Conservation (phyloP, 2,113 vertebrate genomes). For the Malurus cyaneus region DNA sequence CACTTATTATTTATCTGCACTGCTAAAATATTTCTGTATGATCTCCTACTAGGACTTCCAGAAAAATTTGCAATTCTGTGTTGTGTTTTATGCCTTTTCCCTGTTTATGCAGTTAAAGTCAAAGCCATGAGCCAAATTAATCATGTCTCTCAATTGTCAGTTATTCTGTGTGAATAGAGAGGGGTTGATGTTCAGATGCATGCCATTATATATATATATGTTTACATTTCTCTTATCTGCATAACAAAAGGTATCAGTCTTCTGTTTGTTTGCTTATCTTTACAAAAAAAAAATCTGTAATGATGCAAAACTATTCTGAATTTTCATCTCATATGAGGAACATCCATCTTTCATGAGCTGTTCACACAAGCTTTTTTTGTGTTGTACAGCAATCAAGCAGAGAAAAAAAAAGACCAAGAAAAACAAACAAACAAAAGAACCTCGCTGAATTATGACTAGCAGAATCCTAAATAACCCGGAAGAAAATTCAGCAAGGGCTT, state of each 20-base stretch:
- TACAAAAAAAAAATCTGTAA: neutral
- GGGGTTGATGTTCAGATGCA: neutral
- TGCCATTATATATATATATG: neutral
- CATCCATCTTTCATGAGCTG: neutral
- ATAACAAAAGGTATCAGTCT: neutral
- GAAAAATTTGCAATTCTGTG: neutral
- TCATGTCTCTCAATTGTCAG: neutral
- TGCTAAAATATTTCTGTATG: neutral
- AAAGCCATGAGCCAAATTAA: neutral
- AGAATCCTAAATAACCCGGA: neutral
- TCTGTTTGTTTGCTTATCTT: neutral
- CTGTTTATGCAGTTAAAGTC: neutral
- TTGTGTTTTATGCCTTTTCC: neutral
- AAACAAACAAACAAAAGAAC: too few relatives aligned
- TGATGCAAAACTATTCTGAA: neutral
- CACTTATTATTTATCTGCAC: neutral
- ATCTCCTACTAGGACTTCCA: neutral
- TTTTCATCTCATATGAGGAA: neutral
- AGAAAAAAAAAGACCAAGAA: too few relatives aligned
- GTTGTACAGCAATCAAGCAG: accelerated
- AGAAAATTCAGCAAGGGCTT: neutral
- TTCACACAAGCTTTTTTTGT: neutral
- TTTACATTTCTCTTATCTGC: neutral
- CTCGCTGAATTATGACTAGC: neutral
- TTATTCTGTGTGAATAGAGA: neutral